Percentiles rank a stretch among this genome's conserved stretches.
These are phyloP conservation scores for Branchinecta sandiegonensis DNA, from an alignment of 2,888 invertebrate species.

Conservation along the genomic window DNA sequence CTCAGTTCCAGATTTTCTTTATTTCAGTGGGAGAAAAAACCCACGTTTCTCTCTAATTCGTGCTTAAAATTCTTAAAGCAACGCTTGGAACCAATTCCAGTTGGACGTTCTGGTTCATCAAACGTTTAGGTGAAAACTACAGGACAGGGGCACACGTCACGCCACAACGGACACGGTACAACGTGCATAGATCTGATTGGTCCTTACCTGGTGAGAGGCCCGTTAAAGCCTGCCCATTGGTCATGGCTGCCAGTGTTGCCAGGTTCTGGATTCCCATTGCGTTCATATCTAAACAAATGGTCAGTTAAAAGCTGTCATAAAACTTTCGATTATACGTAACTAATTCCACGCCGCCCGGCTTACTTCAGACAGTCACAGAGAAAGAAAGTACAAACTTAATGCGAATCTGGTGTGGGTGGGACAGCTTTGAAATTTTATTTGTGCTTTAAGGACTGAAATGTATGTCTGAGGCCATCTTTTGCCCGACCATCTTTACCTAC, in stretches of 20 bases:
- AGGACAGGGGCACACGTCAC: neutral
- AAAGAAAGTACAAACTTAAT: too few species aligned
- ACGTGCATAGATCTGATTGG: neutral
- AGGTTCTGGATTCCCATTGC: conserved; percentile 82
- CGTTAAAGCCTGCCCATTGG: conserved; percentile 34
- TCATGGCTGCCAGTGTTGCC: conserved; percentile 73
- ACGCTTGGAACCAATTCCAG: neutral
- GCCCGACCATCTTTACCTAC: too few species aligned
- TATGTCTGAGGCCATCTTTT: too few species aligned
- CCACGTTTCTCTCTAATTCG: neutral
- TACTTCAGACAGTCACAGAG: too few species aligned
- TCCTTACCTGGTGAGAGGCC: conserved; percentile 16
- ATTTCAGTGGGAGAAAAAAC: neutral
- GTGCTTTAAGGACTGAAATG: too few species aligned
- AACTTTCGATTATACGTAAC: too few species aligned
- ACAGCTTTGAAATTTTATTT: too few species aligned
- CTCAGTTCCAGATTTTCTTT: too few species aligned
- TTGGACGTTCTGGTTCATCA: neutral
- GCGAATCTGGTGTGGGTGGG: too few species aligned
- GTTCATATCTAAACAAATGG: conserved; percentile 31
- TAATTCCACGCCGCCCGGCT: too few species aligned
- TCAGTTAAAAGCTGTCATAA: too few species aligned
- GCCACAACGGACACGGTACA: conserved; percentile 16
- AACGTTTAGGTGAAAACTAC: neutral
- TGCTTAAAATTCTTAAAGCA: neutral